These are phyloP conservation scores for Eulemur albifrons DNA, from an alignment of 2,797 vertebrate genomes.

Conservation along the genomic window DNA sequence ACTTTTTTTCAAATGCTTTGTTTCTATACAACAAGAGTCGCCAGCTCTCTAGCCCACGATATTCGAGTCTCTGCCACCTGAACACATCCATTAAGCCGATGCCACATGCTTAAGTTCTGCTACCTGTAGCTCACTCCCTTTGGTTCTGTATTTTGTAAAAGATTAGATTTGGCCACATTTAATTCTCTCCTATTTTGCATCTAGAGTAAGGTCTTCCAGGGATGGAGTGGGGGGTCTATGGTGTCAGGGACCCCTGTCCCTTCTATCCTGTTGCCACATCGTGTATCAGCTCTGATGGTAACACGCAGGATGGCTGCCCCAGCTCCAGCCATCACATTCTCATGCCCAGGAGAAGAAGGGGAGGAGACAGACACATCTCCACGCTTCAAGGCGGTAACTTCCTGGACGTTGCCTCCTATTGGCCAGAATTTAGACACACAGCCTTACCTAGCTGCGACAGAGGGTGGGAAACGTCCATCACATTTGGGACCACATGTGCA, in stretches of 20 bases:
- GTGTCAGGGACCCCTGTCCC: neutral
- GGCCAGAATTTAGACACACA: neutral
- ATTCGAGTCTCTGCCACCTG: neutral
- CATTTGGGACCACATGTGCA: neutral
- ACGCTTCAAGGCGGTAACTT: neutral
- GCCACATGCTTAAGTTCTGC: neutral
- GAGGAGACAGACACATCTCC: neutral
- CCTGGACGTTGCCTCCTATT: neutral
- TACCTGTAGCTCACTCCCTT: neutral
- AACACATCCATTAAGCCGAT: neutral
- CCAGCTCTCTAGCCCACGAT: neutral
- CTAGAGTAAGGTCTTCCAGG: neutral
- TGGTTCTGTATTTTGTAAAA: neutral
- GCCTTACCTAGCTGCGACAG: neutral
- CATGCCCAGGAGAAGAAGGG: neutral
- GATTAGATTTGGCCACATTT: neutral
- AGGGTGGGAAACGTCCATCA: neutral
- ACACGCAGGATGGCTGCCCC: neutral
- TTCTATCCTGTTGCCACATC: neutral
- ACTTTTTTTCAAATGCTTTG: neutral
- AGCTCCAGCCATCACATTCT: neutral
- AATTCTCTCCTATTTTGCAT: neutral
- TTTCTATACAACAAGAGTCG: neutral
- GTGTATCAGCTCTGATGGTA: neutral
- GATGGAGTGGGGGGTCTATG: rapidly evolving